phyloP scores from a whole-genome alignment of 2,113 vertebrate genomes.

The Varanus komodoensis region DNA sequence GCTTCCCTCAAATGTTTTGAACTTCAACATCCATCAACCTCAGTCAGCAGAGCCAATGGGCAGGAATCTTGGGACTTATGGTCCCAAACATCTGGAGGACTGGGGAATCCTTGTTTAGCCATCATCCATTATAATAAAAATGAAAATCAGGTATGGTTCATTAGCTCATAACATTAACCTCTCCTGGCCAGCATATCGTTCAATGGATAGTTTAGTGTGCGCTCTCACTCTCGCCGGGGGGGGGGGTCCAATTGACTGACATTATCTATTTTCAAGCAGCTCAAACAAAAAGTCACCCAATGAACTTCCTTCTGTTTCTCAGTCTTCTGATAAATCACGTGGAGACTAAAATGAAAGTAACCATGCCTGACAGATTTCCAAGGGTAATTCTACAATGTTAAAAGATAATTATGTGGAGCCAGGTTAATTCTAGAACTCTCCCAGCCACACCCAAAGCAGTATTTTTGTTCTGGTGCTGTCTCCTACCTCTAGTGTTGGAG shows the following conservation, averaged over 20 bases:
- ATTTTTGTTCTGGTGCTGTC: not conserved
- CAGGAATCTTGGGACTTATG: no score
- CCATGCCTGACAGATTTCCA: not conserved
- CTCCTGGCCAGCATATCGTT: not conserved
- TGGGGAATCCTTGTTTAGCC: no score
- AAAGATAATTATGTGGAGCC: not conserved
- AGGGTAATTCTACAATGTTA: conserved; percentile 7
- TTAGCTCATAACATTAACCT: not conserved
- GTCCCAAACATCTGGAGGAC: no score
- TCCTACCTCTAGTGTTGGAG: conserved; percentile 2
- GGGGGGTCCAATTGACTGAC: not conserved
- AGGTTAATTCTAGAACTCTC: not conserved
- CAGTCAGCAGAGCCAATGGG: no score
- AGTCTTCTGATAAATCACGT: fast-evolving
- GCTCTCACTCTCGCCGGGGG: no score
- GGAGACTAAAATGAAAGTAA: not conserved
- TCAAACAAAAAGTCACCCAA: not conserved
- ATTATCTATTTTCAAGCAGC: not conserved
- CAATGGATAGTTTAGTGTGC: no score
- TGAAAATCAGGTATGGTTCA: not conserved
- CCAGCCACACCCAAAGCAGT: not conserved
- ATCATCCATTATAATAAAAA: no score
- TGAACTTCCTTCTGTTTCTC: not conserved
- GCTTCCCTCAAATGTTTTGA: no score
- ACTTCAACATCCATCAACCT: no score